phyloP scores from a whole-genome alignment of 2,797 vertebrate genomes.

The Chloroceryle inda region DNA sequence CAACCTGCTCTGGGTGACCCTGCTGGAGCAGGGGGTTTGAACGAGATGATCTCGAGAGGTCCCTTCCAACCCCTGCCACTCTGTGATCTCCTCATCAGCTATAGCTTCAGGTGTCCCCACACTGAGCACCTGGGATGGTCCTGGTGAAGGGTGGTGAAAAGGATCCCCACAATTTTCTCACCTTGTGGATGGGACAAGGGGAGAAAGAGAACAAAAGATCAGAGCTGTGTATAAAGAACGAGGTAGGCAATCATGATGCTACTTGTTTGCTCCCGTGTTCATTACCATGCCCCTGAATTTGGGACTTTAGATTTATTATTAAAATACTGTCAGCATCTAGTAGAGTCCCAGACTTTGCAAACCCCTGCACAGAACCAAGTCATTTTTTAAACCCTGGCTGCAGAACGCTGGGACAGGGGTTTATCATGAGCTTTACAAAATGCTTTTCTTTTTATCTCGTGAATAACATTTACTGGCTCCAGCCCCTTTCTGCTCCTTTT shows the following conservation, averaged over 20 bases:
- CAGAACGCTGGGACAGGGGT: background rate
- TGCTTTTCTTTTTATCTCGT: background rate
- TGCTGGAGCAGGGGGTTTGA: no score
- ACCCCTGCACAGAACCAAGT: rapidly evolving
- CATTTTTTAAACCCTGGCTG: background rate
- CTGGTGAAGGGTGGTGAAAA: background rate
- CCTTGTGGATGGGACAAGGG: background rate
- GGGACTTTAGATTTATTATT: background rate
- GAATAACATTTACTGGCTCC: background rate
- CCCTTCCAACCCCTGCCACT: no score
- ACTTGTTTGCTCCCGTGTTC: background rate
- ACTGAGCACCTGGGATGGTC: rapidly evolving
- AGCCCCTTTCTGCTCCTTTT: background rate
- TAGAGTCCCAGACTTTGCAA: background rate
- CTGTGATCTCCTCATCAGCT: background rate
- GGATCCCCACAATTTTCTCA: background rate
- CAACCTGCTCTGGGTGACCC: background rate
- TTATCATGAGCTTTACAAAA: background rate
- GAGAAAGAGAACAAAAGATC: background rate
- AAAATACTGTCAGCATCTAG: background rate
- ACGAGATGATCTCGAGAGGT: no score
- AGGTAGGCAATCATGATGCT: background rate
- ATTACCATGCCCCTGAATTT: background rate
- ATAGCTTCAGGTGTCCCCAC: rapidly evolving
- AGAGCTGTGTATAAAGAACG: background rate